Base-by-base conservation (phyloP, 2,113 vertebrate genomes). In the Tachysurus vachellii region DNA sequence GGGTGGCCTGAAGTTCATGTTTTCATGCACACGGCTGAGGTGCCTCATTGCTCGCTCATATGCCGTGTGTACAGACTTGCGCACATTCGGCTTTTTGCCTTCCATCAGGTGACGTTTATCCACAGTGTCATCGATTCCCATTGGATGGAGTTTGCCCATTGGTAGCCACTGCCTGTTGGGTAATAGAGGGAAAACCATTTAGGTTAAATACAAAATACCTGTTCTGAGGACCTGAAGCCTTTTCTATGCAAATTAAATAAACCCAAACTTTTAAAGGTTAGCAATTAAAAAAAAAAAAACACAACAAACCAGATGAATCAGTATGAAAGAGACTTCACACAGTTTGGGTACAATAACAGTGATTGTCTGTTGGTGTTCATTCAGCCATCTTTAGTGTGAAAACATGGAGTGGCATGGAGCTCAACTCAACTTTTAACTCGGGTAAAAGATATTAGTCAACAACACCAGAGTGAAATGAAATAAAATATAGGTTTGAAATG, bases 51-150 rank as follows among this genome's bases (percentile, higher is more conserved):
- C 98, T 0, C 98, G 94, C 94, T 98, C 96, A 0, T 99, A 99
- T 0, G 98, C 98, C 91, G 96, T 97, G 94, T 99, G 98, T 75
- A 99, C 98, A 0, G 98, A 99, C 87, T 99, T 99, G 90, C 98
- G 97, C 83, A 99, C 98, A 90, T 97, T 99, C 85, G 96, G 97
- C 90, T 99, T 99, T 86, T 98, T 96, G 8, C 98, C 98, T 91
- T 99, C 98, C 94, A 99, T 93, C 94, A 99, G 95, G 89, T 97
- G 97, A 79, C 99, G 94, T 88, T 99, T 98, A 95, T 99, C 98
- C 89, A 98, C 96, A 0, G 98, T 98, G 93, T 99, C 97, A 0
- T 99, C 98, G 91, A 96, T 93, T 0, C 98, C 98, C 54, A 99
- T 91, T 4, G 96, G 96, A 88, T 97, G 93, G 61, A 99, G 96